Evolutionary conservation across 2,888 invertebrate genomes (phyloP).

Genomic region (Blastobasis lacticolella): DNA sequence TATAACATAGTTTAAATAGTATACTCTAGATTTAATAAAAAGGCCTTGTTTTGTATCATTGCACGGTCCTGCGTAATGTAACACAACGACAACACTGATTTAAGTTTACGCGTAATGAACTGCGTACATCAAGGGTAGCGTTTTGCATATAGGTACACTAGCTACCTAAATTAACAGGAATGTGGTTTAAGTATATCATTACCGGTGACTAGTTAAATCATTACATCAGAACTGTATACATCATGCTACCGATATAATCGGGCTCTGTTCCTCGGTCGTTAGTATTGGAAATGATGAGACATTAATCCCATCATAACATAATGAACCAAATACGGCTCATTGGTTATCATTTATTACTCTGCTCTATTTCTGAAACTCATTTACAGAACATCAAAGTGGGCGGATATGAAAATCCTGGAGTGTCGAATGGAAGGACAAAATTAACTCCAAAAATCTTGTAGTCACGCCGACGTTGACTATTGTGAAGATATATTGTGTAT

Average conservation of each 20-base stretch:
- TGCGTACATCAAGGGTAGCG: too few species aligned
- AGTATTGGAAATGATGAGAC: conserved; percentile 12
- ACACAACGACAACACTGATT: too few species aligned
- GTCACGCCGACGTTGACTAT: neutral
- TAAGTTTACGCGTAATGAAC: too few species aligned
- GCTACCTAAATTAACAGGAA: conserved; percentile 6
- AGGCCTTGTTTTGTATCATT: too few species aligned
- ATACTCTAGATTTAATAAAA: too few species aligned
- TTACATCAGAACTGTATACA: neutral
- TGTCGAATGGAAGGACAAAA: conserved; percentile 3
- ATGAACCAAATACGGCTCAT: neutral
- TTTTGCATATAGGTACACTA: neutral
- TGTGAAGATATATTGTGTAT: neutral
- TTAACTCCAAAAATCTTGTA: neutral
- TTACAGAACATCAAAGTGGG: conserved; percentile 20
- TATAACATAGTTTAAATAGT: too few species aligned
- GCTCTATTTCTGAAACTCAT: conserved; percentile 15
- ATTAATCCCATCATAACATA: neutral
- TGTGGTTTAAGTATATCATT: conserved; percentile 16
- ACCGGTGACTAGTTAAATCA: conserved; percentile 18
- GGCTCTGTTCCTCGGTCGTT: conserved; percentile 15
- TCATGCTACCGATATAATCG: conserved; percentile 15
- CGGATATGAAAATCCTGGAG: conserved; percentile 6
- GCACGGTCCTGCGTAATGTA: too few species aligned
- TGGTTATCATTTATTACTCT: neutral